Base-by-base conservation (phyloP, 2,888 invertebrate species). In the Uropetala carovei region DNA sequence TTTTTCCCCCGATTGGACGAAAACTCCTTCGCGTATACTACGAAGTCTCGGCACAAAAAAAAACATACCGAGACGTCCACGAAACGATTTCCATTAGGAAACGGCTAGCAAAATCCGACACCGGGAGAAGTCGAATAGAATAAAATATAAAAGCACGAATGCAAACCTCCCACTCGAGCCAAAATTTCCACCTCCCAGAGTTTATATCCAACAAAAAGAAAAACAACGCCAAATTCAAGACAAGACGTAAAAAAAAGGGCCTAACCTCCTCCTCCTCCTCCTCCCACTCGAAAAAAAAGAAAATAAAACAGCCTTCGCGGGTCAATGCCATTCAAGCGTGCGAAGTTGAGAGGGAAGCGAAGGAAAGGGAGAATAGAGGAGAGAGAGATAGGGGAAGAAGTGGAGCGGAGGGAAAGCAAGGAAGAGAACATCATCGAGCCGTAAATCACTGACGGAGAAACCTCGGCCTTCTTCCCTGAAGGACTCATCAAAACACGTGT, bases 301-400 rank as follows among this genome's bases (percentile, higher is more conserved):
- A 75, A 75, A 27, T 27, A 75, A 75, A 75, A 22, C 22, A 75
- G 27, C 27, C 75, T 27, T 75, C 75, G 22, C 75, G 75, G 75
- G 75, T 75, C 75, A 75, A 75, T 75, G 75, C 75, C 75, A 75
- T 75, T 75, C 27, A 27, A 75, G 75, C 75, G 75, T 75, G 75
- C 75, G 75, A 75, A 43, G 43, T 43, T 43, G 43, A 43, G 43
- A 43, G 43, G 43, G 43, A 43, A 75, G 22, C 75, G 27, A 27
- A 27, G 27, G 75, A 13, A 10, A 22, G 22, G 5, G 16, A 43
- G 5, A 43, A 5, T 3, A 5, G 5, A 5, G 5, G 43, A 43
- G 43, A 43, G 14, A 16, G 64, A n/a, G 16, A 64, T 10, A n/a
- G 64, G 14, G 18, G 64, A 14, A 14, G 75, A 75, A 22, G 22